A percentile compares a stretch with the other conserved stretches of the same genome.
These are phyloP conservation scores for Brachystomella parvula DNA, from an alignment of 1,140 invertebrate genomes.

Conservation along the genomic window DNA sequence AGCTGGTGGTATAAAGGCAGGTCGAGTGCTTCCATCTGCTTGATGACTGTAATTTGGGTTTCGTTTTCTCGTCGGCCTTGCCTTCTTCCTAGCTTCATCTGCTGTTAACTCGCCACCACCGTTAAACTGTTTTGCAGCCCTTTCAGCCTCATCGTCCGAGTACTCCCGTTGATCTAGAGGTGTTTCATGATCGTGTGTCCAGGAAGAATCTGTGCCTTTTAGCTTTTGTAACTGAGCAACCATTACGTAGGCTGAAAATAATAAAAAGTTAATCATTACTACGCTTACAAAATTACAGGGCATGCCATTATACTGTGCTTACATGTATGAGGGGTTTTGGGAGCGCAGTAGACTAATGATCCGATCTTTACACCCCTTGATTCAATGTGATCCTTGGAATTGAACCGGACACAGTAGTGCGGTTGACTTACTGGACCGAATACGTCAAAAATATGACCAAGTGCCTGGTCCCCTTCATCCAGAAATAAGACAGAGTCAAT, in stretches of 20 bases:
- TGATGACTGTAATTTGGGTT: background rate
- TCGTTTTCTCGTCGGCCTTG: background rate
- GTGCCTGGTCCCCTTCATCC: constrained; percentile 58
- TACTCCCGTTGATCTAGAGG: constrained; percentile 63
- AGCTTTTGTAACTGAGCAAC: constrained; percentile 29
- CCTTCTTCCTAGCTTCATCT: background rate
- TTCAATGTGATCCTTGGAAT: constrained; percentile 61
- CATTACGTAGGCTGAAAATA: constrained; percentile 30
- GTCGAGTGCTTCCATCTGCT: background rate
- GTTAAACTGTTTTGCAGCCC: constrained; percentile 41
- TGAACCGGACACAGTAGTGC: constrained; percentile 73
- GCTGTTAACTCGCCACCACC: background rate
- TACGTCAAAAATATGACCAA: constrained; percentile 81
- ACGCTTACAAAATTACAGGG: background rate
- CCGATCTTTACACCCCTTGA: constrained; percentile 56
- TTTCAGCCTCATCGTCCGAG: constrained; percentile 83
- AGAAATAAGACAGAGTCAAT: constrained; percentile 75
- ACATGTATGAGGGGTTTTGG: constrained; percentile 60
- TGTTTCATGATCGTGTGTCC: constrained; percentile 72
- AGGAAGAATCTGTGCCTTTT: constrained; percentile 75
- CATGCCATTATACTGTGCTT: constrained; percentile 47
- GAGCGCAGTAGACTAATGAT: constrained; percentile 69
- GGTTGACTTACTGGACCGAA: constrained; percentile 72
- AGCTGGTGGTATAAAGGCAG: background rate
- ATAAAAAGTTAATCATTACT: background rate